Conservation (phyloP, 2,113 vertebrate genomes). For the Labeo rohita region DNA sequence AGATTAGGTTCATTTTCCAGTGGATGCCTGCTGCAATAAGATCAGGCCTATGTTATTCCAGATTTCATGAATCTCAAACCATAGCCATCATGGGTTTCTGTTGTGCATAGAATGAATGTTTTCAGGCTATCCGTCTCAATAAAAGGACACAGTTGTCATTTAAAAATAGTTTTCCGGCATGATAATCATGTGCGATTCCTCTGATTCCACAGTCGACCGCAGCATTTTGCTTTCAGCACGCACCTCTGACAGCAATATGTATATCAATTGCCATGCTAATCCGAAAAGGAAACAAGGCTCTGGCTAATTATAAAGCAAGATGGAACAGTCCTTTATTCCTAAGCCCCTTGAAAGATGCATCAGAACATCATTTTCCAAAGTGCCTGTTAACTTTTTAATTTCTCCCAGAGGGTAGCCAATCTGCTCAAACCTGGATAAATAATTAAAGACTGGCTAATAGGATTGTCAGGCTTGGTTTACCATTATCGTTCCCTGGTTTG, state of each 20-base stretch:
- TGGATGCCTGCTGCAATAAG: neutral
- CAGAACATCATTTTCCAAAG: conserved; percentile 42
- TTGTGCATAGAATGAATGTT: neutral
- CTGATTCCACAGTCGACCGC: neutral
- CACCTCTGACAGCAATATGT: conserved; percentile 20
- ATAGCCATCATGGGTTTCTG: conserved; percentile 8
- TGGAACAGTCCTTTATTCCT: conserved; percentile 9
- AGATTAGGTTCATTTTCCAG: neutral
- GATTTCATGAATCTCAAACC: conserved; percentile 10
- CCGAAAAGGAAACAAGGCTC: conserved; percentile 33
- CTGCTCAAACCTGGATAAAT: conserved; percentile 46
- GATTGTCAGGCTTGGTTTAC: conserved; percentile 53
- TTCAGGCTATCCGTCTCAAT: neutral
- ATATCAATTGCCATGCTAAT: conserved; percentile 28
- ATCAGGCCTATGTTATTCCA: neutral
- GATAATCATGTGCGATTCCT: conserved; percentile 42
- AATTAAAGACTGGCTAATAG: conserved; percentile 46
- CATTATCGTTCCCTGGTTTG: conserved; percentile 38
- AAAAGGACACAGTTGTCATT: conserved; percentile 37
- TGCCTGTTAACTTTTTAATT: conserved; percentile 52
- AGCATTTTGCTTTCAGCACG: neutral
- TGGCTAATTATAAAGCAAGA: conserved; percentile 44
- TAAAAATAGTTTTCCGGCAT: conserved; percentile 24
- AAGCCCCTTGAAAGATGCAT: conserved; percentile 34
- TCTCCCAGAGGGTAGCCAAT: conserved; percentile 50